phyloP scores from a whole-genome alignment of 2,113 vertebrate genomes.

The Gymnocephalus cernua region DNA sequence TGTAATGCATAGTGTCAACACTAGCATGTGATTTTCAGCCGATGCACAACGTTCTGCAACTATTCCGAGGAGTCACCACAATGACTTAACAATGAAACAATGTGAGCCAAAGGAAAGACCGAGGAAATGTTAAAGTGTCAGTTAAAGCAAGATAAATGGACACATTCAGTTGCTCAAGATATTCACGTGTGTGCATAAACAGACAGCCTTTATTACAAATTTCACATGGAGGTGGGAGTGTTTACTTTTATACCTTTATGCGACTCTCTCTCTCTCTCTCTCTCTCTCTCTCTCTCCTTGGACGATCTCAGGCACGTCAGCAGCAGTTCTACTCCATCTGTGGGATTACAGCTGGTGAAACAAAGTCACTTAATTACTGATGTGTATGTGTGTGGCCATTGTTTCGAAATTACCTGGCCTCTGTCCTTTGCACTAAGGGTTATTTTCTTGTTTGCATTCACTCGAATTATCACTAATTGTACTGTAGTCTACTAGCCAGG shows the following conservation, averaged over 20 bases:
- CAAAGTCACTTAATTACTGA: slow-evolving; percentile 78
- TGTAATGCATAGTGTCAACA: slow-evolving; percentile 33
- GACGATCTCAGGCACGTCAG: slow-evolving; percentile 73
- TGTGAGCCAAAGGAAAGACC: background rate
- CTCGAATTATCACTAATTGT: slow-evolving; percentile 29
- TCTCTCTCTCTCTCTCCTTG: slow-evolving; percentile 42
- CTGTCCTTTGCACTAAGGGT: background rate
- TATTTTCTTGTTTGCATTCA: slow-evolving; percentile 43
- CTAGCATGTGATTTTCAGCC: slow-evolving; percentile 60
- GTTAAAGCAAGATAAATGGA: slow-evolving; percentile 12
- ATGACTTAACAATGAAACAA: slow-evolving; percentile 7
- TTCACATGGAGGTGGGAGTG: slow-evolving; percentile 31
- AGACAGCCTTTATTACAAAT: slow-evolving; percentile 11
- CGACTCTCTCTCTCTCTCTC: slow-evolving; percentile 37
- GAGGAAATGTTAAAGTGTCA: slow-evolving; percentile 1
- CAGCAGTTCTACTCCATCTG: slow-evolving; percentile 71
- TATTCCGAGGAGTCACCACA: slow-evolving; percentile 12
- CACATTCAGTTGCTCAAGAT: slow-evolving; percentile 1
- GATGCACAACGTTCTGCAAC: slow-evolving; percentile 33
- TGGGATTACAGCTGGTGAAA: slow-evolving; percentile 77
- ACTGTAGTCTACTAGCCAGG: background rate
- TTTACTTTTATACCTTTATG: slow-evolving; percentile 50
- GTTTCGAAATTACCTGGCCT: slow-evolving; percentile 36
- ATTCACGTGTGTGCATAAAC: background rate
- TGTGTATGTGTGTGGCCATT: slow-evolving; percentile 6